phyloP scores from a whole-genome alignment of 2,797 vertebrate genomes.

The Darevskia mixta region DNA sequence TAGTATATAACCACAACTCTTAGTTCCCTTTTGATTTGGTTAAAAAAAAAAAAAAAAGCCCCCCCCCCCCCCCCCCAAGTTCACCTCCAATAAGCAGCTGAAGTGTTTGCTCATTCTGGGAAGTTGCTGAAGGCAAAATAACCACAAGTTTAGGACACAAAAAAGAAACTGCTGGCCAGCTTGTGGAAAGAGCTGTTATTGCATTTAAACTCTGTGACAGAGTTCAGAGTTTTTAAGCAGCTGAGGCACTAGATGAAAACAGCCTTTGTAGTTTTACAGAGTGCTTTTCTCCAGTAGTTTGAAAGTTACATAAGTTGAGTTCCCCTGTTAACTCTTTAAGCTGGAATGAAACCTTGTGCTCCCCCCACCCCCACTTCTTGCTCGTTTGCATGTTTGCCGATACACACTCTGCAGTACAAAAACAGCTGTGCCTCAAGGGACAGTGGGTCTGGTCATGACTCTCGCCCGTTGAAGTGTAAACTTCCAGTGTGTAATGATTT shows the following conservation, averaged over 20 bases:
- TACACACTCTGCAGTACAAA: constrained; percentile 42
- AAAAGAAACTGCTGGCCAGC: background rate
- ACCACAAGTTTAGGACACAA: background rate
- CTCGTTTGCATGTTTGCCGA: constrained; percentile 6
- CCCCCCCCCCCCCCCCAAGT: background rate
- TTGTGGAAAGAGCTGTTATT: constrained; percentile 7
- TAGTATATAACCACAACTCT: background rate
- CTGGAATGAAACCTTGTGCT: constrained; percentile 9
- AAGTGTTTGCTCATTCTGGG: background rate
- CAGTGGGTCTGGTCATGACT: constrained; percentile 47
- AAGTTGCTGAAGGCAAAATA: background rate
- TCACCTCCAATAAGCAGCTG: background rate
- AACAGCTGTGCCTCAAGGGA: constrained; percentile 52
- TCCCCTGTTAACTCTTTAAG: constrained; percentile 63
- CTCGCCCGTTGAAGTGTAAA: constrained; percentile 21
- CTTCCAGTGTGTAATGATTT: background rate
- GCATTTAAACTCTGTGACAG: constrained; percentile 37
- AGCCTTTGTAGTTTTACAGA: constrained; percentile 51
- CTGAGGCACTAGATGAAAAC: constrained; percentile 45
- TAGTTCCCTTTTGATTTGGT: background rate
- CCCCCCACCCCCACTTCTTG: background rate
- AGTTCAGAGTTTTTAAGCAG: constrained; percentile 30
- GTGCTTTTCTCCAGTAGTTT: constrained; percentile 43
- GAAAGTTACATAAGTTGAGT: constrained; percentile 68
- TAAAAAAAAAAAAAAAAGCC: too few species aligned